Conservation (phyloP, 2,113 vertebrate genomes). For the Typhlomys cinereus region DNA sequence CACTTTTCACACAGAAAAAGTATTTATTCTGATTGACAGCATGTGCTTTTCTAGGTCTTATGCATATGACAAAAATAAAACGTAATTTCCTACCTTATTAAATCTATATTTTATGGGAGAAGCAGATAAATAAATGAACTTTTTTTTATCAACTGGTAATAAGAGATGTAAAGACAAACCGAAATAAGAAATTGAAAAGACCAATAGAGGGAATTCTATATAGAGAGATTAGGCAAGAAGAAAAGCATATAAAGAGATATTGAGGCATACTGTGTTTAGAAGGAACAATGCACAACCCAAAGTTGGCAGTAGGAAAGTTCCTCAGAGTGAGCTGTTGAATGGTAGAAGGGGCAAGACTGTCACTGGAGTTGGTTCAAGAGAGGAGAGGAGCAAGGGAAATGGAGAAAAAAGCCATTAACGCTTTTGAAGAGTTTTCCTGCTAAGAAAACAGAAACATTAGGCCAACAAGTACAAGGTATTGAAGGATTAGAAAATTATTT, state of each 20-base stretch:
- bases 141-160: neutral
- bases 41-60: neutral
- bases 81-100: neutral
- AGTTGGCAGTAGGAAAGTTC: neutral
- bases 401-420: accelerated
- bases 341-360: neutral
- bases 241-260: neutral
- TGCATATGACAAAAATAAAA: neutral
- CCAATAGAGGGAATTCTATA: accelerated
- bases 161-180: neutral
- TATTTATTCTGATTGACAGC: neutral
- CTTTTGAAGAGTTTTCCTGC: neutral
- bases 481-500: neutral
- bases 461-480: neutral
- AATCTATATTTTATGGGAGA: neutral
- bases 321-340: neutral
- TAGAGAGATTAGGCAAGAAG: neutral
- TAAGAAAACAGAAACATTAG: neutral
- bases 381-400: neutral
- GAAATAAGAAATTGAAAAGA: neutral
- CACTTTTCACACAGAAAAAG: too few species aligned
- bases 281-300: neutral
- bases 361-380: neutral
- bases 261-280: too few species aligned
- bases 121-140: neutral